A percentile compares a stretch with the other conserved stretches of the same genome.
phyloP scores from a whole-genome alignment of 1,140 invertebrate species.

The Zaprionus gabonicus region DNA sequence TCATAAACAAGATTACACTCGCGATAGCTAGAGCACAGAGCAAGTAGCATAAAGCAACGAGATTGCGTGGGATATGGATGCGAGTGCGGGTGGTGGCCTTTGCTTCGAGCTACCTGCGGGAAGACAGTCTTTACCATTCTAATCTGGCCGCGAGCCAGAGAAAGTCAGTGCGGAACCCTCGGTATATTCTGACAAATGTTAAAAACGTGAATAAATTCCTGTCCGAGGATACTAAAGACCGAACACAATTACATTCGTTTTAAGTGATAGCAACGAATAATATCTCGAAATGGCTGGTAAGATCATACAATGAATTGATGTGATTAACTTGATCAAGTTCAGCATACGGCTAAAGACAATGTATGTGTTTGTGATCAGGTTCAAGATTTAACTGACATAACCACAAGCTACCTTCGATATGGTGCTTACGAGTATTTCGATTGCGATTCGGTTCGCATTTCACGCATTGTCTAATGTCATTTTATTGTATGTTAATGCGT shows the following conservation, averaged over 20 bases:
- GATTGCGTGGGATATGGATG: conserved; percentile 54
- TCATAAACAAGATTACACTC: conserved; percentile 44
- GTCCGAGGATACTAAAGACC: not conserved
- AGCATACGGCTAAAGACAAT: conserved; percentile 13
- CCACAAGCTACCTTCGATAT: conserved; percentile 58
- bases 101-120: conserved; percentile 28
- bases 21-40: conserved; percentile 17
- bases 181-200: conserved; percentile 1
- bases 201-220: conserved; percentile 1
- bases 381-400: conserved; percentile 62
- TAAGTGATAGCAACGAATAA: not conserved
- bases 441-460: conserved; percentile 48
- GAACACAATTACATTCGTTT: not conserved
- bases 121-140: conserved; percentile 53
- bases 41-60: conserved; percentile 48
- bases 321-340: conserved; percentile 42
- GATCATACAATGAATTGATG: not conserved
- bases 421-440: conserved; percentile 21
- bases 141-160: conserved; percentile 46
- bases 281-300: conserved; percentile 58
- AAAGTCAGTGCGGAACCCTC: conserved; percentile 15
- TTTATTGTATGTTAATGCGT: not conserved
- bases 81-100: conserved; percentile 31
- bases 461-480: conserved; percentile 9
- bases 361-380: conserved; percentile 44